Percentiles rank a stretch among this genome's conserved stretches.
Evolutionary conservation across 2,888 invertebrate species (phyloP).

Genomic region (Didymodactylos carnosus): DNA sequence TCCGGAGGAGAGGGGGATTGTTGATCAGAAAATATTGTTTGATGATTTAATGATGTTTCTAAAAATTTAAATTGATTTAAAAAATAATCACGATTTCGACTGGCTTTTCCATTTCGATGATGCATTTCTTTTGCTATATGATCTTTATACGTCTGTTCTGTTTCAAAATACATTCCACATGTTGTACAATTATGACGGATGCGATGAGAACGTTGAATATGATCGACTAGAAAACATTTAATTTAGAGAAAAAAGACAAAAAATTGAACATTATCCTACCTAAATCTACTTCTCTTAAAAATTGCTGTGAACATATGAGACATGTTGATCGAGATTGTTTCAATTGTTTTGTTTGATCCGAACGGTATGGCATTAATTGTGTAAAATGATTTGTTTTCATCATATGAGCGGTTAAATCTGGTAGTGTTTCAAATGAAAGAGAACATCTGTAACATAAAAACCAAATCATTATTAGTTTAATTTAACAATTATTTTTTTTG

Average conservation of each 20-base stretch:
- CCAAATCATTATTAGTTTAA: no score
- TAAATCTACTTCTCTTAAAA: background rate
- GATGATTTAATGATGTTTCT: background rate
- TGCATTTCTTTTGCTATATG: background rate
- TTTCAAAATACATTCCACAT: conserved; percentile 1
- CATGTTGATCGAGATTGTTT: background rate
- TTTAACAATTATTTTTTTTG: no score
- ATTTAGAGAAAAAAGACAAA: no score
- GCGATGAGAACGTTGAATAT: background rate
- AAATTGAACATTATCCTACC: no score
- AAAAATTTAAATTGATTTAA: background rate
- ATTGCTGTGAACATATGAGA: background rate
- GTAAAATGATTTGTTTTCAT: conserved; percentile 12
- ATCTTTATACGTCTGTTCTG: background rate
- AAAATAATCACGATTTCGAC: background rate
- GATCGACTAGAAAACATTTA: no score
- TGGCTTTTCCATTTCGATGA: background rate
- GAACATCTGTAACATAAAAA: no score
- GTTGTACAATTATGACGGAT: background rate
- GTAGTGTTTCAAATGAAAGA: conserved; percentile 6
- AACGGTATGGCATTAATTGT: conserved; percentile 6
- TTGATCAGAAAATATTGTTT: no score
- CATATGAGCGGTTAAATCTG: conserved; percentile 8
- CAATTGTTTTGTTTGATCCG: background rate
- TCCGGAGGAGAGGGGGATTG: no score